A percentile compares a stretch with the other conserved stretches of the same genome.
These are phyloP conservation scores for Entomyzon cyanotis DNA, from an alignment of 2,113 vertebrate genomes.

Conservation along the genomic window DNA sequence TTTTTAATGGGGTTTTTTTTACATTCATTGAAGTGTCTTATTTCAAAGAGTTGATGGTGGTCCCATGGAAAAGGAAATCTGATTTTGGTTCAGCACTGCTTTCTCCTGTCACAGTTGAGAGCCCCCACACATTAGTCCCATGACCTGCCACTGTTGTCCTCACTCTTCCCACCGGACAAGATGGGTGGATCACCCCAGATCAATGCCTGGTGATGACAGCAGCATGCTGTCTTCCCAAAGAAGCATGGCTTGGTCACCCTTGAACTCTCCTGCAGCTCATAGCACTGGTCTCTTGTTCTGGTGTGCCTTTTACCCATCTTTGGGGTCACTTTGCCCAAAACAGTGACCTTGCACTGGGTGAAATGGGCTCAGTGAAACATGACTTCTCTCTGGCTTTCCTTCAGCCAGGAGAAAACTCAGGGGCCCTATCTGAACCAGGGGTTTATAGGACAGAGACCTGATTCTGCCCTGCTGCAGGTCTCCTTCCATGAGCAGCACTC, in stretches of 20 bases:
- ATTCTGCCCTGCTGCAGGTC: background rate
- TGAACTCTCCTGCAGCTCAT: background rate
- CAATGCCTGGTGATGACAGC: background rate
- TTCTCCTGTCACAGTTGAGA: background rate
- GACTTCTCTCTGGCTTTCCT: background rate
- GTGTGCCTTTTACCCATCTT: background rate
- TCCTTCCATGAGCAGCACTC: background rate
- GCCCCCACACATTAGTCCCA: background rate
- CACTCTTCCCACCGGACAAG: background rate
- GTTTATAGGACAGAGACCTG: background rate
- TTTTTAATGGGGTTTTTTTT: background rate
- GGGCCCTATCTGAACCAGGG: background rate
- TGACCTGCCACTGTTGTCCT: accelerated
- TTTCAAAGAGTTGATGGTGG: background rate
- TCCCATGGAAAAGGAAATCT: background rate
- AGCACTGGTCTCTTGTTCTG: background rate
- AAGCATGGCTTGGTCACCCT: accelerated
- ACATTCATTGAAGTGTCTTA: background rate
- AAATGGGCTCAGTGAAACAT: background rate
- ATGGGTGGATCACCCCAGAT: background rate
- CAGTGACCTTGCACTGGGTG: background rate
- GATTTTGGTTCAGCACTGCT: background rate
- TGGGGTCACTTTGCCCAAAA: background rate
- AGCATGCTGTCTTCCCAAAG: accelerated
- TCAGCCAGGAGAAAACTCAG: background rate